These are phyloP conservation scores for Lophius piscatorius DNA, from an alignment of 2,113 vertebrate species.

Conservation along the genomic window DNA sequence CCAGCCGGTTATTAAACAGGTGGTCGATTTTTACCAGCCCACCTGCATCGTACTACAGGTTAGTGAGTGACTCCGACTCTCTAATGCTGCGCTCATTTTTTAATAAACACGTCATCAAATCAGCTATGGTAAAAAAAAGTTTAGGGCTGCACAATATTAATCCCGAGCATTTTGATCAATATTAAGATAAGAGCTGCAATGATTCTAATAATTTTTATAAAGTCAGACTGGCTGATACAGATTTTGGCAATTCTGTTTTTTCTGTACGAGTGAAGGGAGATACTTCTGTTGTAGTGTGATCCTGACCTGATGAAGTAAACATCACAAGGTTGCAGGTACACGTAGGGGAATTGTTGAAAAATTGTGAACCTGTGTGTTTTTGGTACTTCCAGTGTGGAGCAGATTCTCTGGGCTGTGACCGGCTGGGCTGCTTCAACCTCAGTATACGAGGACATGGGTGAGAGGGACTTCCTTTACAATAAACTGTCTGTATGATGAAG, in stretches of 20 bases:
- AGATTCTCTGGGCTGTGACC: conserved; percentile 95
- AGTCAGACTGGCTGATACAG: too few relatives aligned
- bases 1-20: conserved; percentile 98
- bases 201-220: neutral
- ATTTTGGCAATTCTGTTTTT: too few relatives aligned
- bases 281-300: neutral
- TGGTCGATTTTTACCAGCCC: conserved; percentile 97
- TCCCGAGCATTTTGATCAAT: too few relatives aligned
- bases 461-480: conserved; percentile 37
- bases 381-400: conserved; percentile 88
- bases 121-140: too few relatives aligned
- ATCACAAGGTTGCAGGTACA: neutral
- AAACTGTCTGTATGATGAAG: too few relatives aligned
- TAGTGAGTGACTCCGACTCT: conserved; percentile 21
- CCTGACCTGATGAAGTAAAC: neutral
- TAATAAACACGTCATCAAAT: too few relatives aligned
- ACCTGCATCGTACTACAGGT: conserved; percentile 99
- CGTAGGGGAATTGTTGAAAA: neutral
- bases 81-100: too few relatives aligned
- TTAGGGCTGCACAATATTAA: too few relatives aligned
- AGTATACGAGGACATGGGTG: conserved; percentile 98
- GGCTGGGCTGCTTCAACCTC: conserved; percentile 97
- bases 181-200: too few relatives aligned
- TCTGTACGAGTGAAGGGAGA: neutral
- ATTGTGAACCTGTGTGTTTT: neutral